These are phyloP conservation scores for Callipepla squamata DNA, from an alignment of 2,113 vertebrate genomes.

Conservation along the genomic window DNA sequence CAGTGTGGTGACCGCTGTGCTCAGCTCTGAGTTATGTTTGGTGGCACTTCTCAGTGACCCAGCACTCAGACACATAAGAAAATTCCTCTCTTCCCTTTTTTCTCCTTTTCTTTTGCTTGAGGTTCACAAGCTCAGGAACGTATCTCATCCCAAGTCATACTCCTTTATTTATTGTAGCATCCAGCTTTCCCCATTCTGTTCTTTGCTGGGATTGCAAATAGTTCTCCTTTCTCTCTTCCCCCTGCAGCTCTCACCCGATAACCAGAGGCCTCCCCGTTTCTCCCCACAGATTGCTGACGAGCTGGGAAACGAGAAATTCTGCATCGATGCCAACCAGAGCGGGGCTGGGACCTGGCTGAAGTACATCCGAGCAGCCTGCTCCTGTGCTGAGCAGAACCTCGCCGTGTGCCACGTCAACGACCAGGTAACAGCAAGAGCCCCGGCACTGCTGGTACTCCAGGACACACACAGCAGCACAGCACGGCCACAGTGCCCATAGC, in stretches of 20 bases:
- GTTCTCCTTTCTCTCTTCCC: not conserved
- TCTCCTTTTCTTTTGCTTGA: not conserved
- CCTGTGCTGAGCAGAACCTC: conserved; percentile 92
- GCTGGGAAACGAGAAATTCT: conserved; percentile 89
- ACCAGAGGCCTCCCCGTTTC: not conserved
- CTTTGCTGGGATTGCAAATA: not conserved
- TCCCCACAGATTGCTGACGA: conserved; percentile 87
- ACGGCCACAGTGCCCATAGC: rapidly evolving
- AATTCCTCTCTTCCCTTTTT: not conserved
- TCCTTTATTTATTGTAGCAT: rapidly evolving
- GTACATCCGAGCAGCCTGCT: conserved; percentile 88
- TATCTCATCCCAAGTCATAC: not conserved
- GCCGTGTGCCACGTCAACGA: conserved; percentile 88
- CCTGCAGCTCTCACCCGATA: rapidly evolving
- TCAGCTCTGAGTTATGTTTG: not conserved
- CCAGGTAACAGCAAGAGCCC: conserved; percentile 79
- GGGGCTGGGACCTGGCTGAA: conserved; percentile 91
- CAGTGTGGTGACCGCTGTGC: not conserved
- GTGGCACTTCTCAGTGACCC: not conserved
- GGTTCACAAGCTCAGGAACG: not conserved
- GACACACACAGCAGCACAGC: rapidly evolving
- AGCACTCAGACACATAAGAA: not conserved
- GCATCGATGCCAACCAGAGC: conserved; percentile 77
- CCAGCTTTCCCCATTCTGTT: not conserved
- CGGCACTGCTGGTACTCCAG: rapidly evolving